A percentile compares a stretch with the other conserved stretches of the same genome.
Conservation (phyloP, 2,797 vertebrate genomes). For the Pempheris klunzingeri region DNA sequence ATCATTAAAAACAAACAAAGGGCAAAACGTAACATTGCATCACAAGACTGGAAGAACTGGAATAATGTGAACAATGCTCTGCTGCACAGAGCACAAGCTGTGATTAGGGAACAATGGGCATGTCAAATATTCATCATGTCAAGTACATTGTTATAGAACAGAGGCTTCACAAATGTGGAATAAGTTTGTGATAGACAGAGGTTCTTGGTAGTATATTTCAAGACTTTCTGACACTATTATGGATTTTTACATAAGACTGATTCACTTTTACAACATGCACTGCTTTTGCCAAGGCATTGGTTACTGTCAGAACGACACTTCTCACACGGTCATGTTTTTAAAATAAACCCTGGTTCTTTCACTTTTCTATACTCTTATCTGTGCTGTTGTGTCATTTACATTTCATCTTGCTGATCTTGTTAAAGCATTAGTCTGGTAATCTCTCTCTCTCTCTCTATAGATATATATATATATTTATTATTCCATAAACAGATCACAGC, state of each 20-base stretch:
- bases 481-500: background rate
- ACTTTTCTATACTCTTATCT: slow-evolving; percentile 48
- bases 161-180: slow-evolving; percentile 18
- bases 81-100: slow-evolving; percentile 9
- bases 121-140: slow-evolving; percentile 8
- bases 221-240: slow-evolving; percentile 31
- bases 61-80: slow-evolving; percentile 44
- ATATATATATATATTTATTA: too few species aligned
- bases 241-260: slow-evolving; percentile 28
- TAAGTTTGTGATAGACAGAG: background rate
- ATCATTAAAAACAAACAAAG: slow-evolving; percentile 15
- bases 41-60: background rate
- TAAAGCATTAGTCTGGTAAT: too few species aligned
- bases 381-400: slow-evolving; percentile 7
- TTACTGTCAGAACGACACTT: slow-evolving; percentile 27
- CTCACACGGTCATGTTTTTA: slow-evolving; percentile 50
- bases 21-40: background rate
- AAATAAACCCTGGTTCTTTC: slow-evolving; percentile 78
- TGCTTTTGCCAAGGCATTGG: slow-evolving; percentile 37
- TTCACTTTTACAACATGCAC: slow-evolving; percentile 48
- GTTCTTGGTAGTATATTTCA: slow-evolving; percentile 14
- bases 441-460: too few species aligned
- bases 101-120: slow-evolving; percentile 1
- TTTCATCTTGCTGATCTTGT: background rate
- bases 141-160: slow-evolving; percentile 1